phyloP scores from a whole-genome alignment of 2,888 invertebrate species.

The Tenthredo notha region DNA sequence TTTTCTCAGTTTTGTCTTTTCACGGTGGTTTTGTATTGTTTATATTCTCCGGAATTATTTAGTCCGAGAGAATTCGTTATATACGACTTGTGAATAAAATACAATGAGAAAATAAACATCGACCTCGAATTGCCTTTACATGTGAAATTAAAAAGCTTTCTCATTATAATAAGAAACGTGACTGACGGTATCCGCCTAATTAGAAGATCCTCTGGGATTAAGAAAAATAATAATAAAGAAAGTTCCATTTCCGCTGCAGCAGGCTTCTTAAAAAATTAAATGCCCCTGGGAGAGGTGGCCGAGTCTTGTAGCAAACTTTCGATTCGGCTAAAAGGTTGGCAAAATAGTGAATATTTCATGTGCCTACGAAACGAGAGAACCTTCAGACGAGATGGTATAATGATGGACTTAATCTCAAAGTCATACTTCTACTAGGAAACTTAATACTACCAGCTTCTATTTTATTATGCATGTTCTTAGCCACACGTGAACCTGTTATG shows the following conservation, averaged over 20 bases:
- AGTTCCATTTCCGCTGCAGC: slow-evolving; percentile 4
- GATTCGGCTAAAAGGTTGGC: slow-evolving; percentile 47
- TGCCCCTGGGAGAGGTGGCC: slow-evolving; percentile 29
- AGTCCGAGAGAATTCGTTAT: neutral
- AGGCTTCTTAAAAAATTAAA: slow-evolving; percentile 46
- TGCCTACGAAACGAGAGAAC: neutral
- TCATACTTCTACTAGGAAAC: neutral
- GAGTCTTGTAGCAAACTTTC: slow-evolving; percentile 28
- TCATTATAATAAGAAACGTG: neutral
- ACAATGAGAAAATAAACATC: neutral
- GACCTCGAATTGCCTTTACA: neutral
- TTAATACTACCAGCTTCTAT: neutral
- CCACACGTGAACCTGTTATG: neutral
- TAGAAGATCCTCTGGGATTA: slow-evolving; percentile 2
- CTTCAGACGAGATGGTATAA: neutral
- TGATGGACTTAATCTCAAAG: neutral
- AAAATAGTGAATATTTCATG: slow-evolving; percentile 49
- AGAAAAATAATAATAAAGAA: slow-evolving; percentile 15
- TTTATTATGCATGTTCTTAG: neutral
- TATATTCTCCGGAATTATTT: neutral
- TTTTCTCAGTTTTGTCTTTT: neutral
- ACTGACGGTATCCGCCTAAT: slow-evolving; percentile 18
- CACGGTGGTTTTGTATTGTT: neutral
- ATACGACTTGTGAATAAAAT: neutral
- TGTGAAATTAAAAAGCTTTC: slow-evolving; percentile 2